phyloP scores from a whole-genome alignment of 2,797 vertebrate genomes.

The Syngnathus rostellatus region DNA sequence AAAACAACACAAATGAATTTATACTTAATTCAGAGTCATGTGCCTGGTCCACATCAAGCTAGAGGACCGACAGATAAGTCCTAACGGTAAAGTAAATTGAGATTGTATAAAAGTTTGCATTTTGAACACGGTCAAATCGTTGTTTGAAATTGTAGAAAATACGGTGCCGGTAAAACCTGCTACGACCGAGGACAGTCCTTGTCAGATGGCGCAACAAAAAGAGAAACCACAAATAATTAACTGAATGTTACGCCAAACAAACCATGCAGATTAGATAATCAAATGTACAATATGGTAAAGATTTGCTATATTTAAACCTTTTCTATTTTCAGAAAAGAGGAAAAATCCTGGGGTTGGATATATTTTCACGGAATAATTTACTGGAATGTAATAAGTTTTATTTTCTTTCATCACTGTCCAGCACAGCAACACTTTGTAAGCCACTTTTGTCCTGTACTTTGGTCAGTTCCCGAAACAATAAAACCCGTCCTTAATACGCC shows the following conservation, averaged over 20 bases:
- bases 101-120: background rate
- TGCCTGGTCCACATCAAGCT: background rate
- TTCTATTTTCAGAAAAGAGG: background rate
- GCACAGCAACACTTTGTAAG: background rate
- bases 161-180: background rate
- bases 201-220: background rate
- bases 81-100: background rate
- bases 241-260: background rate
- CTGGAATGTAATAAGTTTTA: background rate
- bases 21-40: background rate
- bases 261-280: constrained; percentile 62
- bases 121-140: background rate
- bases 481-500: background rate
- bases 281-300: constrained; percentile 44
- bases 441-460: background rate
- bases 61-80: background rate
- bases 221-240: background rate
- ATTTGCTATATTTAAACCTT: constrained; percentile 17
- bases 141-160: background rate
- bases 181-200: background rate
- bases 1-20: background rate
- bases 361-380: background rate
- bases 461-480: background rate
- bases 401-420: background rate
- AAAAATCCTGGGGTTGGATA: background rate